Evolutionary conservation across 1,140 invertebrate genomes (phyloP), one percentile per base, ranked within the genome.

Genomic region (Drepana arcuata): DNA sequence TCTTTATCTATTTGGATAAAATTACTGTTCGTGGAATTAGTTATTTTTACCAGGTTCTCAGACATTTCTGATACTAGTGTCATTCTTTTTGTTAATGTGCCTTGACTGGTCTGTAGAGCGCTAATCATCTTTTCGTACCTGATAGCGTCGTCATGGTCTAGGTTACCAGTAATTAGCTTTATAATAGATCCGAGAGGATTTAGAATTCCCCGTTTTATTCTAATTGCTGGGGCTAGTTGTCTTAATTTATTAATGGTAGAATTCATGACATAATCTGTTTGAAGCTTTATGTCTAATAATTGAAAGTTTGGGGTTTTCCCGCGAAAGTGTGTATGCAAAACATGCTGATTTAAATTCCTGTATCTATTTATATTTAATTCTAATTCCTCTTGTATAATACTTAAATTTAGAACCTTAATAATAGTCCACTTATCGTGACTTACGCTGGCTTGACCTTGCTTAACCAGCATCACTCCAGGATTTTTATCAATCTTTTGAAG

Each of bases 361-460:
- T 42, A 48, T 21, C 30, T 35, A 23, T 42, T 34, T 38, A 42
- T 33, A 28, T 38, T 48, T 26, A 30, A 39, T 23, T 42, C 25
- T 41, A 47, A 37, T 1, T 37, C 28, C 5, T 40, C 37, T 9
- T 34, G 7, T 16, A 47, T 40, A 24, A 34, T 24, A 4, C 31
- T 34, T 47, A 47, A 34, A 32, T 47, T 16, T 35, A 48, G 32
- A n/a, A 35, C 40, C 28, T 48, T 42, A 43, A 39, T 36, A 16
- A 48, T 14, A 23, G 32, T 34, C 46, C 46, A 48, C 9, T 25
- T 42, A 18, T 47, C 28, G 13, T 28, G 11, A 14, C 38, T 47
- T 13, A 47, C 9, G 2, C 33, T 13, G 2, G 45, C 39, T 42
- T 38, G 34, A 21, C 45, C 39, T 48, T 42, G 31, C 32, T 35